These are phyloP conservation scores for Trochalopteron elliotii DNA, from an alignment of 2,113 vertebrate species.

Conservation along the genomic window DNA sequence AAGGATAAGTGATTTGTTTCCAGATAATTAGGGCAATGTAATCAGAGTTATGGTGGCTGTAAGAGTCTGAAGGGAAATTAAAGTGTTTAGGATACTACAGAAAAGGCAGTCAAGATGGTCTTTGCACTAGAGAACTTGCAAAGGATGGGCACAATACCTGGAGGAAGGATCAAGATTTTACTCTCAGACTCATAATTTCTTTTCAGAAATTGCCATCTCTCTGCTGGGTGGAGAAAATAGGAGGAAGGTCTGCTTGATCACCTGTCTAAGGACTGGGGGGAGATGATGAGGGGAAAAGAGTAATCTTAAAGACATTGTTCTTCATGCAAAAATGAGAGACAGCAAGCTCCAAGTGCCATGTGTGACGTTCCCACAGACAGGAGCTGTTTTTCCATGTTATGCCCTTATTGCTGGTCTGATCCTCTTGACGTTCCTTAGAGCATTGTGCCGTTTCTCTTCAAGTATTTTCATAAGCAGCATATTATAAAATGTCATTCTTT, in stretches of 20 bases:
- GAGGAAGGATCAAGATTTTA: not conserved
- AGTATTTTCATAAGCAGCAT: not conserved
- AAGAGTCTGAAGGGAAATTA: not conserved
- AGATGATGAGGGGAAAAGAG: not conserved
- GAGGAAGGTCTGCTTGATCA: not conserved
- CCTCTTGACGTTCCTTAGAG: fast-evolving
- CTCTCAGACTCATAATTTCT: not conserved
- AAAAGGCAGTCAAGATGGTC: not conserved
- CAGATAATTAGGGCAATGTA: not conserved
- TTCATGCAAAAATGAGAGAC: not conserved
- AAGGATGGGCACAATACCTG: not conserved
- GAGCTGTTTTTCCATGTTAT: not conserved
- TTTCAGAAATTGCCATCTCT: not conserved
- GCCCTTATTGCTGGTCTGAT: not conserved
- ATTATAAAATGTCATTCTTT: not conserved
- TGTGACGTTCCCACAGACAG: not conserved
- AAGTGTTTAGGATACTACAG: not conserved
- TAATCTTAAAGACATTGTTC: not conserved
- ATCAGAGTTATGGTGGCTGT: not conserved
- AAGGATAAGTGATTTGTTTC: not conserved
- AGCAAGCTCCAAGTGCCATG: fast-evolving
- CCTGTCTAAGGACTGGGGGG: not conserved
- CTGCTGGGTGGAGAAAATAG: not conserved
- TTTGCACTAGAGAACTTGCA: not conserved
- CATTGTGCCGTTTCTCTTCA: not conserved